Conservation (phyloP, 2,113 vertebrate species). For the Bufo gargarizans region DNA sequence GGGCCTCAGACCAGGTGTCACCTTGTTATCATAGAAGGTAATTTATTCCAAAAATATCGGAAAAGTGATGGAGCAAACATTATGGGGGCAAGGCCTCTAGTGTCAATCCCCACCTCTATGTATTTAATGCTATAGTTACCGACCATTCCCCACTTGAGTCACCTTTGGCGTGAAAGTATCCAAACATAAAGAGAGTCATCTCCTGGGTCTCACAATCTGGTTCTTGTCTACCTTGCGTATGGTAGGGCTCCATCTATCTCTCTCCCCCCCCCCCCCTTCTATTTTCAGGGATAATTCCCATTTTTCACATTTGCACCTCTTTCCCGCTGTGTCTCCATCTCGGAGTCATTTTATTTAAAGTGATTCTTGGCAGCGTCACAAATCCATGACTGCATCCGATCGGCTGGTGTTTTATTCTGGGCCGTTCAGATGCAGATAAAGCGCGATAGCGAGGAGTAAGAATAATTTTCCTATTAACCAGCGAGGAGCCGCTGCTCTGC, state of each 20-base stretch:
- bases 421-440: background rate
- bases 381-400: background rate
- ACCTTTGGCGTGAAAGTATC: background rate
- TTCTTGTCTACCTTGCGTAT: background rate
- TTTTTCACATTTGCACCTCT: background rate
- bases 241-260: background rate
- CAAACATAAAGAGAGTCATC: background rate
- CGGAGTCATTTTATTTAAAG: constrained; percentile 1
- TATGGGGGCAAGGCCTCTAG: too few species aligned
- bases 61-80: too few species aligned
- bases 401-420: background rate
- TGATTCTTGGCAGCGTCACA: constrained; percentile 24
- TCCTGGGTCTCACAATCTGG: background rate
- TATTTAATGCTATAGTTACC: too few species aligned
- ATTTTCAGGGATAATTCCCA: background rate
- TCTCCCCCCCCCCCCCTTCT: background rate
- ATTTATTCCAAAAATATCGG: too few species aligned
- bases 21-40: too few species aligned
- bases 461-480: constrained; percentile 17
- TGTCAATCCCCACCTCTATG: too few species aligned
- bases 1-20: too few species aligned
- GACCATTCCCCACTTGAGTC: background rate
- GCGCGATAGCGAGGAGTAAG: background rate
- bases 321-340: background rate
- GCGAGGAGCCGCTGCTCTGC: background rate